Evolutionary conservation across 2,888 invertebrate genomes (phyloP).

Genomic region (Xylota segnis): DNA sequence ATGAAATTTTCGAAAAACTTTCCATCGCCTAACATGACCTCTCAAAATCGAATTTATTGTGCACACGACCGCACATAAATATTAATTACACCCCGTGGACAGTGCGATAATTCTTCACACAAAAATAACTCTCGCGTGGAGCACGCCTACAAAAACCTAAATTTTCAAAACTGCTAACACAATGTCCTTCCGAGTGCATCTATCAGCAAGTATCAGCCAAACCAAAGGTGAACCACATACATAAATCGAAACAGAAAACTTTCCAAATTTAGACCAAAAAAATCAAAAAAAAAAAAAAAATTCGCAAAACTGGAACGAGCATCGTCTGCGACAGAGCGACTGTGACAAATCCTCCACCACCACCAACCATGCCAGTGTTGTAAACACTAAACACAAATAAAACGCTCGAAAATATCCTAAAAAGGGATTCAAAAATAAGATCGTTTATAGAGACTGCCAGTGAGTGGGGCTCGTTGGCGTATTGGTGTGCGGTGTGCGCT

Average conservation of each 20-base stretch:
- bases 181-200: slow-evolving; percentile 19
- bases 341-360: slow-evolving; percentile 27
- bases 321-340: slow-evolving; percentile 64
- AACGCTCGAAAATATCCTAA: slow-evolving; percentile 71
- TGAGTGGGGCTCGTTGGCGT: slow-evolving; percentile 1
- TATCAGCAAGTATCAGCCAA: neutral
- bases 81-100: slow-evolving; percentile 56
- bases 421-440: slow-evolving; percentile 72
- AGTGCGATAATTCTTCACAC: slow-evolving; percentile 47
- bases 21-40: slow-evolving; percentile 62
- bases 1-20: slow-evolving; percentile 48
- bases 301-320: slow-evolving; percentile 68
- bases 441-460: slow-evolving; percentile 22
- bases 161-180: slow-evolving; percentile 15
- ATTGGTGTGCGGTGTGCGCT: slow-evolving; percentile 39
- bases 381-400: slow-evolving; percentile 56
- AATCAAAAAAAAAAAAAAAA: slow-evolving; percentile 21
- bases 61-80: slow-evolving; percentile 62
- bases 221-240: slow-evolving; percentile 8
- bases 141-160: slow-evolving; percentile 52
- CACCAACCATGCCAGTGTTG: slow-evolving; percentile 22
- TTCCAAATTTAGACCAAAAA: slow-evolving; percentile 55
- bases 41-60: slow-evolving; percentile 57
- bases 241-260: slow-evolving; percentile 11
- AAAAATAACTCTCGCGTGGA: slow-evolving; percentile 48